Conservation (phyloP, 2,113 vertebrate genomes). For the Nothocercus julius region DNA sequence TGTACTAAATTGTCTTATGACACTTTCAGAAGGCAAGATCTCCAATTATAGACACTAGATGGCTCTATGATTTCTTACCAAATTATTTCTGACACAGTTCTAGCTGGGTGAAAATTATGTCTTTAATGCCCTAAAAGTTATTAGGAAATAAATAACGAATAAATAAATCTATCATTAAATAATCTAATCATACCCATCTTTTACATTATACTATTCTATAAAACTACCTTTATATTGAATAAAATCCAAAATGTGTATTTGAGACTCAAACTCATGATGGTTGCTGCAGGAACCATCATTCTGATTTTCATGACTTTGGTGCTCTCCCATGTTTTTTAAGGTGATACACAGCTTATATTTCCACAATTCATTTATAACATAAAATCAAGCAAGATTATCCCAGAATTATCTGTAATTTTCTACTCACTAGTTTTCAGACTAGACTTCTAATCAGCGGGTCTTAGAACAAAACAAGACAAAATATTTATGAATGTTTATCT, state of each 20-base stretch:
- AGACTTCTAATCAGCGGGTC: neutral
- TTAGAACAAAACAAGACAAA: no score
- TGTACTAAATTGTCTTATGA: neutral
- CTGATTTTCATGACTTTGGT: neutral
- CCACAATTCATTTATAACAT: neutral
- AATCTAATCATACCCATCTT: neutral
- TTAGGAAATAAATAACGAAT: neutral
- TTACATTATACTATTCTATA: neutral
- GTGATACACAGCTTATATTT: neutral
- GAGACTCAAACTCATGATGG: neutral
- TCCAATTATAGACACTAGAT: neutral
- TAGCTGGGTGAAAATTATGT: neutral
- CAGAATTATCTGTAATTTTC: neutral
- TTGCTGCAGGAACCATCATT: neutral
- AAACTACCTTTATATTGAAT: neutral
- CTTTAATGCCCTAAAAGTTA: neutral
- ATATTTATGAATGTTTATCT: neutral
- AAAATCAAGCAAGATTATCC: neutral
- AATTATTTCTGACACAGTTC: neutral
- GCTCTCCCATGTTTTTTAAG: neutral
- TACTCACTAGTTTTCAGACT: neutral
- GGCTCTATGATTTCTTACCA: neutral
- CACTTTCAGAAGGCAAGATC: neutral
- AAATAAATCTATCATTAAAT: no score
- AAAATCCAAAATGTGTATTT: neutral